Evolutionary conservation across 2,113 vertebrate genomes (phyloP), one percentile per base, ranked within the genome.

Genomic region (Alces alces): DNA sequence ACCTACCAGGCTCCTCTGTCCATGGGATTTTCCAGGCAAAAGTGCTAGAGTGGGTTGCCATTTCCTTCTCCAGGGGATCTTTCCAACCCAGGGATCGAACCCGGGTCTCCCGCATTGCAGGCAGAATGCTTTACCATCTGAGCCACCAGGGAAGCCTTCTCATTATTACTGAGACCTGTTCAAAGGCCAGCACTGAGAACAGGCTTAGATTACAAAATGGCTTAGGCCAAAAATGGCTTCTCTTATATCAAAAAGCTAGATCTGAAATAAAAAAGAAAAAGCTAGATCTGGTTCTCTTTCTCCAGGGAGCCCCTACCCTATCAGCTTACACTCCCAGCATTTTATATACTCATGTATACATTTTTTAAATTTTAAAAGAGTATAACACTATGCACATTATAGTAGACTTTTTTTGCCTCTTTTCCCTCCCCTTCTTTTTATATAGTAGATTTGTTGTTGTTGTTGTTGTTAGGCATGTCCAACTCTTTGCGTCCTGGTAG

Each of bases 311-410:
- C 79, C 30, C 30, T 54, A 54, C 47, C 50, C 79, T 54, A n/a
- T n/a, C 11, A n/a, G 79, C 50, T 82, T n/a, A 52, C 3, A 82
- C 50, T 54, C 55, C n/a, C n/a, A 73, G 86, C 39, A 19, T 86
- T 28, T 96, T 84, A 66, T 21, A 70, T 52, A 52, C 23, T 52
- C 58, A 78, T 23, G 23, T 12, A 64, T 70, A 70, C 16, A 47
- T 47, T 87, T 87, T 93, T 91, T 84, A 30, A 21, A 50, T 91
- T 90, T 83, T 50, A 88, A 95, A 95, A 95, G 54, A 55, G 30
- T 12, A 27, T 57, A 86, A 82, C 10, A 23, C 54, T 50, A 16
- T 47, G 55, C 3, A 17, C n/a, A 52, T 58, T 57, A 86, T 55
- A 86, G 28, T 13, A 89, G 28, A 50, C 15, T 33, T 50, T 79